Percentiles rank a stretch among this genome's conserved stretches.
Evolutionary conservation across 2,113 vertebrate genomes (phyloP).

Genomic region (Lipophrys pholis): DNA sequence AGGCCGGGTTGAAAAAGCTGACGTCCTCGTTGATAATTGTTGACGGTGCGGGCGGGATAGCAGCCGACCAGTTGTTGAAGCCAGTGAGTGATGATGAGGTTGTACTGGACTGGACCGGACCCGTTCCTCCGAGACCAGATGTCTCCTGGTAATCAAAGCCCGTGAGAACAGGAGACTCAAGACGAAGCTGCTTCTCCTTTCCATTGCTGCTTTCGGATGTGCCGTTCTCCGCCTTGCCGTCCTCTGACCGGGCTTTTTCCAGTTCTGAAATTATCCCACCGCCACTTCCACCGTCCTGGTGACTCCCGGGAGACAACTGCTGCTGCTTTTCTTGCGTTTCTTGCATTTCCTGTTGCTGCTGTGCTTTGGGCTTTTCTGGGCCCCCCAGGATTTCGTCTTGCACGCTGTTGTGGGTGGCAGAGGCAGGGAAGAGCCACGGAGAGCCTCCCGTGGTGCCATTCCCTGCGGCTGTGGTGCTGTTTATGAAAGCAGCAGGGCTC

Average conservation of each 20-base stretch:
- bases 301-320: conserved; percentile 89
- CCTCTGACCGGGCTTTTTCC: conserved; percentile 93
- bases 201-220: conserved; percentile 90
- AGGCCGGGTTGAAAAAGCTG: conserved; percentile 97
- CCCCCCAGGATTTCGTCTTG: conserved; percentile 98
- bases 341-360: conserved; percentile 95
- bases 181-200: conserved; percentile 96
- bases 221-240: conserved; percentile 89
- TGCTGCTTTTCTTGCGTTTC: conserved; percentile 98
- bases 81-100: conserved; percentile 94
- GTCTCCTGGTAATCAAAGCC: conserved; percentile 97
- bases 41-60: conserved; percentile 94
- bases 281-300: conserved; percentile 88
- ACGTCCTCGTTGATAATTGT: conserved; percentile 98
- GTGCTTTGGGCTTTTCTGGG: conserved; percentile 95
- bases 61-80: conserved; percentile 99
- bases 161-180: conserved; percentile 95
- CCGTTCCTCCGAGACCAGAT: conserved; percentile 90
- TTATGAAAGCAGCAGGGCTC: conserved; percentile 97
- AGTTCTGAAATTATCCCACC: conserved; percentile 93
- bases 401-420: conserved; percentile 93
- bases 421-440: conserved; percentile 97
- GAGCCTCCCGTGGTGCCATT: conserved; percentile 95
- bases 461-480: conserved; percentile 96
- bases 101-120: conserved; percentile 89